phyloP scores from a whole-genome alignment of 2,113 vertebrate species.

The Myocastor coypus region DNA sequence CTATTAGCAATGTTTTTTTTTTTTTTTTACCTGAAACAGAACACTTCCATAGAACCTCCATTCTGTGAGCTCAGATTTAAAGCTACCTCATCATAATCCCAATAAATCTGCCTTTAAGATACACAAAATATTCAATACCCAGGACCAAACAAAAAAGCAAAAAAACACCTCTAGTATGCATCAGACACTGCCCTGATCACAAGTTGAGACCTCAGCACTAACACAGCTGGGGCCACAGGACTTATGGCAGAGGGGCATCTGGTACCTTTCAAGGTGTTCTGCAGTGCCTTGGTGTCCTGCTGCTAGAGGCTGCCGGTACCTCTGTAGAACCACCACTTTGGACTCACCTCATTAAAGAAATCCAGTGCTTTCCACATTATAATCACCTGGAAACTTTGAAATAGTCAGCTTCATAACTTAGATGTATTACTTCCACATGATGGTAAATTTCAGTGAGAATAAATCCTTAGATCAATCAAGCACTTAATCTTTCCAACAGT shows the following conservation, averaged over 20 bases:
- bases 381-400: not conserved
- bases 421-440: not conserved
- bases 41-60: not conserved
- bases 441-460: not conserved
- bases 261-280: fast-evolving
- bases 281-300: not conserved
- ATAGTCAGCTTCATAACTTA: not conserved
- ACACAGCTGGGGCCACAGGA: fast-evolving
- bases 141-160: not conserved
- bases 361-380: not conserved
- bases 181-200: not conserved
- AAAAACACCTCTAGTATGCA: not conserved
- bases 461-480: not conserved
- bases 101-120: not conserved
- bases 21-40: not conserved
- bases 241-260: fast-evolving
- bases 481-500: not conserved
- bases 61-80: not conserved
- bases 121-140: not conserved
- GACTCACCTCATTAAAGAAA: not conserved
- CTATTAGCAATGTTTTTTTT: too few species aligned
- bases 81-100: not conserved
- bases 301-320: not conserved
- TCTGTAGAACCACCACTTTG: not conserved
- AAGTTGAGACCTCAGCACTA: not conserved